Percentiles rank a stretch among this genome's conserved stretches.
phyloP scores from a whole-genome alignment of 1,140 invertebrate species.

The Sycophaga agraensis region DNA sequence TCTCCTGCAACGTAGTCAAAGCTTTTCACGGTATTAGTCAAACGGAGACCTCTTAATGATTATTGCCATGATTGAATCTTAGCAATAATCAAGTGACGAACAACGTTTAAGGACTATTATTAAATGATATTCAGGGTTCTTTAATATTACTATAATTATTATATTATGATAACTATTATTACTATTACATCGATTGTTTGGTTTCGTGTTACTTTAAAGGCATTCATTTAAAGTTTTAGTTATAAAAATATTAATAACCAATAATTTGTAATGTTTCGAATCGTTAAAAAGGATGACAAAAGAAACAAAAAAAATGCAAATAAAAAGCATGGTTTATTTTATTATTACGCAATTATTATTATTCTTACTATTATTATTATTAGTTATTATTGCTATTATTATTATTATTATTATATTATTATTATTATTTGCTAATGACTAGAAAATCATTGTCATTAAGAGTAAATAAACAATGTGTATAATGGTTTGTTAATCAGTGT shows the following conservation, averaged over 20 bases:
- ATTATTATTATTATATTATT: constrained; percentile 24
- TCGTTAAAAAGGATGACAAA: constrained; percentile 23
- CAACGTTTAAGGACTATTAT: constrained; percentile 30
- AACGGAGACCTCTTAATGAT: constrained; percentile 4
- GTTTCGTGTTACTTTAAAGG: constrained; percentile 46
- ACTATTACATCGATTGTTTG: constrained; percentile 37
- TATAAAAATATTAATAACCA: constrained; percentile 35
- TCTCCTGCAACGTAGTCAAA: constrained; percentile 18
- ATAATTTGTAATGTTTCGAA: constrained; percentile 43
- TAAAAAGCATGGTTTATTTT: constrained; percentile 40
- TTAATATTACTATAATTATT: constrained; percentile 26
- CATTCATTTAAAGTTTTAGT: constrained; percentile 42
- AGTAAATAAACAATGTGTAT: constrained; percentile 50
- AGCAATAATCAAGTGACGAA: constrained; percentile 14
- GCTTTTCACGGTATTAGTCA: constrained; percentile 24
- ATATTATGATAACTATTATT: constrained; percentile 8
- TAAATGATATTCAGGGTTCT: constrained; percentile 42
- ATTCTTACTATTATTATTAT: constrained; percentile 6
- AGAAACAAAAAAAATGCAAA: constrained; percentile 37
- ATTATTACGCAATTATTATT: constrained; percentile 21
- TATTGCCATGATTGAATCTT: constrained; percentile 11
- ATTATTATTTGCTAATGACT: constrained; percentile 43
- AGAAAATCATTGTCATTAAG: constrained; percentile 48
- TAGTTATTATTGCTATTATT: constrained; percentile 23
- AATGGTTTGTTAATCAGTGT: constrained; percentile 46